Percentiles rank a stretch among this genome's conserved stretches.
Conservation (phyloP, 2,797 vertebrate species). For the Glyptemys insculpta region DNA sequence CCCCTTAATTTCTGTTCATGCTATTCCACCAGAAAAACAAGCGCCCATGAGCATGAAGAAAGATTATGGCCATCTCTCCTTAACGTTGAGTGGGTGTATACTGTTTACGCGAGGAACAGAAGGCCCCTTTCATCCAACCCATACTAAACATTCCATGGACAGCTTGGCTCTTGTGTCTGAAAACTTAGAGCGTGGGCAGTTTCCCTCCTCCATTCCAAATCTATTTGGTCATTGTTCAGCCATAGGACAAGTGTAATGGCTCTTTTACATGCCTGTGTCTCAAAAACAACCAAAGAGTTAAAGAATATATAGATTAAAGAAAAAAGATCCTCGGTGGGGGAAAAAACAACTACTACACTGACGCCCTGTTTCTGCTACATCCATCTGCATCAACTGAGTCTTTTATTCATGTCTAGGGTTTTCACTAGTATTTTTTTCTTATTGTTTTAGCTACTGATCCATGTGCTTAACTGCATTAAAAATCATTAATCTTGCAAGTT, state of each 20-base stretch:
- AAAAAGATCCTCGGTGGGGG: neutral
- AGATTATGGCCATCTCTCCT: neutral
- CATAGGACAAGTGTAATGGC: neutral
- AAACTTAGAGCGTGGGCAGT: neutral
- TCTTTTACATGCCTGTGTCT: neutral
- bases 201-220: neutral
- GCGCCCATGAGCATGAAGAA: neutral
- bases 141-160: neutral
- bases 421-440: neutral
- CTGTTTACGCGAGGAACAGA: conserved; percentile 7
- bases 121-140: neutral
- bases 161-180: neutral
- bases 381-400: conserved; percentile 7
- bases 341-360: neutral
- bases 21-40: neutral
- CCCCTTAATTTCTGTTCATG: neutral
- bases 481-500: neutral
- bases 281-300: neutral
- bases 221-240: neutral
- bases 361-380: conserved; percentile 16
- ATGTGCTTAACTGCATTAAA: conserved; percentile 1
- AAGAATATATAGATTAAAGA: neutral
- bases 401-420: neutral
- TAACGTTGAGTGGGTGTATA: neutral
- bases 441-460: neutral